Base-by-base conservation (phyloP, 2,888 invertebrate species). In the Argynnis bischoffii region DNA sequence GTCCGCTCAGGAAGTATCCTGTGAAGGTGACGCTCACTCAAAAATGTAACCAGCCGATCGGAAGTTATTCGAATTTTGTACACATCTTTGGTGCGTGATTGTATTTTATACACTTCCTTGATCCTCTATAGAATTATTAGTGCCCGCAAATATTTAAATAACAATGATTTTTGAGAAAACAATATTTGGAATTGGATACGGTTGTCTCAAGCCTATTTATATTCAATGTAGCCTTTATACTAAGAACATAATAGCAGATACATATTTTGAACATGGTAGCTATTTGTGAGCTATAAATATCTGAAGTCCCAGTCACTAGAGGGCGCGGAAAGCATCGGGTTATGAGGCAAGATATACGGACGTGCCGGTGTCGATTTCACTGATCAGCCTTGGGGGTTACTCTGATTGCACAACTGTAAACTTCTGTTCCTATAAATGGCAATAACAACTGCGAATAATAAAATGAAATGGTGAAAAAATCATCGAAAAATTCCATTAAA, bases 21-120 rank as follows among this genome's bases (percentile, higher is more conserved):
- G 72, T 79, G 90, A 92, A 92, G 90, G 92, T 90, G 86, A 91
- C 82, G 79, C 80, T 80, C 78, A 85, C 85, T 48, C 75, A 86
- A 86, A 85, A 81, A 79, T 81, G 80, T 82, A 75, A 79, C 77
- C 78, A 77, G 76, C 80, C 77, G 75, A 89, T 91, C 90, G 92
- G 91, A 92, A 91, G 86, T 86, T 83, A 81, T 89, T 86, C 85
- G 86, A 89, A 90, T 91, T 85, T 87, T 86, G 82, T 83, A 83
- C 80, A 78, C 80, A 82, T 76, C 85, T 77, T 83, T 83, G 84
- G 84, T 85, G 86, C 76, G 80, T 79, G 76, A 79, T 81, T 71
- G 69, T 69, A 79, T 79, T 73, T 73, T 68, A 78, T 76, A 73
- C 74, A 75, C 80, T 88, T 88, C 88, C 88, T 85, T 76, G 76